A percentile compares a stretch with the other conserved stretches of the same genome.
These are phyloP conservation scores for Takifugu flavidus DNA, from an alignment of 2,113 vertebrate species.

Conservation along the genomic window DNA sequence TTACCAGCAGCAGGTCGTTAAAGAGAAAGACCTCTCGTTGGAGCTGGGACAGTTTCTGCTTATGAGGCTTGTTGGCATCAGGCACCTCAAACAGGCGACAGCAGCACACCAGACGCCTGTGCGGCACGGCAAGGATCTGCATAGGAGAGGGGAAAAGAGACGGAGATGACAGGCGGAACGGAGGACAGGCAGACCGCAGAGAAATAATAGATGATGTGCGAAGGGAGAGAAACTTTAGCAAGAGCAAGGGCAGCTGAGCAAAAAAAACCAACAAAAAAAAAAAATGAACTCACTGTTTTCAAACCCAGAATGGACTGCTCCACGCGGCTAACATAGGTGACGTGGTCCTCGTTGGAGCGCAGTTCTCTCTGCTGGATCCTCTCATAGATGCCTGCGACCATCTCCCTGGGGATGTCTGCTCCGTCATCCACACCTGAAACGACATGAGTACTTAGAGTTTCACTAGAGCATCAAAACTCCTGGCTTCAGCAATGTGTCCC, in stretches of 20 bases:
- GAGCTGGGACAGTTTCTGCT: slow-evolving; percentile 94
- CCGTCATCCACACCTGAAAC: slow-evolving; percentile 92
- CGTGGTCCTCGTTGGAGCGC: slow-evolving; percentile 96
- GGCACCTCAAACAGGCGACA: slow-evolving; percentile 96
- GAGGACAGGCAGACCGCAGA: slow-evolving; percentile 16
- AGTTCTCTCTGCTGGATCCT: slow-evolving; percentile 96
- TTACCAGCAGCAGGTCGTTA: slow-evolving; percentile 96
- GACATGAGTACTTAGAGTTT: not conserved
- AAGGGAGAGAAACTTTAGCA: slow-evolving; percentile 7
- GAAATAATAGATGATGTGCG: slow-evolving; percentile 21
- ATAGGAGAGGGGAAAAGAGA: slow-evolving; percentile 32
- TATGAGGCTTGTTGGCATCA: slow-evolving; percentile 94
- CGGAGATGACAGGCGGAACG: slow-evolving; percentile 32
- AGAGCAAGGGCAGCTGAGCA: not conserved
- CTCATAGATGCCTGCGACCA: slow-evolving; percentile 96
- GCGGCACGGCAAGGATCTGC: slow-evolving; percentile 92
- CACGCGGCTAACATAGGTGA: slow-evolving; percentile 97
- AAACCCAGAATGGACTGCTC: slow-evolving; percentile 98
- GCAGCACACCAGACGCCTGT: slow-evolving; percentile 95
- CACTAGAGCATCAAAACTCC: too few species aligned
- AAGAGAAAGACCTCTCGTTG: slow-evolving; percentile 98
- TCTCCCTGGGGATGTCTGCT: slow-evolving; percentile 94
- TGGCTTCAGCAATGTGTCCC: too few species aligned
- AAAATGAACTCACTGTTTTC: slow-evolving; percentile 86
- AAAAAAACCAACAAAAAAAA: not conserved